Percentiles rank a stretch among this genome's conserved stretches.
Evolutionary conservation across 2,888 invertebrate species (phyloP).

Genomic region (Parnassius mnemosyne): DNA sequence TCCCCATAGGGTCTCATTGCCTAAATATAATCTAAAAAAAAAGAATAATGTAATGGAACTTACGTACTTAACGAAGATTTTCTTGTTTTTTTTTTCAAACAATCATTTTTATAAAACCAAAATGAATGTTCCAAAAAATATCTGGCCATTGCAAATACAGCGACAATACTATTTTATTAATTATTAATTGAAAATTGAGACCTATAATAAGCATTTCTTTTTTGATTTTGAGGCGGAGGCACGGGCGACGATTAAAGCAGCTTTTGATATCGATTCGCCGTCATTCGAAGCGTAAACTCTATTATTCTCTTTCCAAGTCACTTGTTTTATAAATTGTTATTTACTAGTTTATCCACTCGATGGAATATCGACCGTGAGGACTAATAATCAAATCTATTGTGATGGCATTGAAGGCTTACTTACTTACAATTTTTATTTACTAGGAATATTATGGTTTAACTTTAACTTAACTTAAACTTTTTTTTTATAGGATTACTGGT

Average conservation of each 20-base stretch:
- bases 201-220: background rate
- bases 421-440: background rate
- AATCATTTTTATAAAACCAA: too few species aligned
- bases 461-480: too few species aligned
- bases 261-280: conserved; percentile 34
- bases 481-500: too few species aligned
- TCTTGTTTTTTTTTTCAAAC: too few species aligned
- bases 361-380: conserved; percentile 14
- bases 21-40: too few species aligned
- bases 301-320: conserved; percentile 33
- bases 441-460: too few species aligned
- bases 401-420: background rate
- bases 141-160: too few species aligned
- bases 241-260: conserved; percentile 34
- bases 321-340: conserved; percentile 30
- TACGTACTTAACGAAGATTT: too few species aligned
- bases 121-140: too few species aligned
- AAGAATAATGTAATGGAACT: too few species aligned
- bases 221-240: conserved; percentile 7
- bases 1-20: too few species aligned
- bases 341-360: conserved; percentile 15
- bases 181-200: background rate
- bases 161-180: too few species aligned
- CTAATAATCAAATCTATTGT: background rate
- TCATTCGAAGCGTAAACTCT: conserved; percentile 34